Evolutionary conservation across 2,113 vertebrate genomes (phyloP).

Genomic region (Gobio gobio): DNA sequence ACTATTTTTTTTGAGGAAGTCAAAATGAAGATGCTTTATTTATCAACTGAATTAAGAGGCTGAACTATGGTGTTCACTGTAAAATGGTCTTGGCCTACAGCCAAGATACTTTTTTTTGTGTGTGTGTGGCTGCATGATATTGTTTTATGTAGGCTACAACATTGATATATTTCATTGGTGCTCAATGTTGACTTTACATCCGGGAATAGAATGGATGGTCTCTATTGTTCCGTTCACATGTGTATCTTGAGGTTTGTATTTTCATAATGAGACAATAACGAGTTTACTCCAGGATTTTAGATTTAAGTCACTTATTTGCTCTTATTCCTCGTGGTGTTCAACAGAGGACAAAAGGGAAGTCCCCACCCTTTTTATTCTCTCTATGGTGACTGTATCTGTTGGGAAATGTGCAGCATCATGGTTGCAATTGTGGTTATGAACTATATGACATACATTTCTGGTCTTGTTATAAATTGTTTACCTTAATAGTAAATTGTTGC

Average conservation of each 20-base stretch:
- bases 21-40: neutral
- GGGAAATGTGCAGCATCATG: constrained; percentile 50
- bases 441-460: neutral
- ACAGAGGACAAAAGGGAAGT: constrained; percentile 50
- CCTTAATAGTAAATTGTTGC: neutral
- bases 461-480: neutral
- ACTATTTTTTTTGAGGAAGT: neutral
- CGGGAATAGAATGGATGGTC: neutral
- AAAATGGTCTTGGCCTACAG: neutral
- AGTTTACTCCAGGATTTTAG: neutral
- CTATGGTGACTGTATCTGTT: constrained; percentile 30
- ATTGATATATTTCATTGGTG: neutral
- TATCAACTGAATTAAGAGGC: neutral
- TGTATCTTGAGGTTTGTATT: neutral
- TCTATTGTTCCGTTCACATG: neutral
- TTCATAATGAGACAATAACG: neutral
- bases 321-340: neutral
- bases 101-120: neutral
- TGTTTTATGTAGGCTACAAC: neutral
- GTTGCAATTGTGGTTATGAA: constrained; percentile 26
- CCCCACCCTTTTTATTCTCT: constrained; percentile 33
- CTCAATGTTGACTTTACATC: constrained; percentile 6
- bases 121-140: neutral
- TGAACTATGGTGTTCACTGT: neutral
- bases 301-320: neutral